Evolutionary conservation across 2,888 invertebrate species (phyloP).

Genomic region (Trachelus troglodyta): DNA sequence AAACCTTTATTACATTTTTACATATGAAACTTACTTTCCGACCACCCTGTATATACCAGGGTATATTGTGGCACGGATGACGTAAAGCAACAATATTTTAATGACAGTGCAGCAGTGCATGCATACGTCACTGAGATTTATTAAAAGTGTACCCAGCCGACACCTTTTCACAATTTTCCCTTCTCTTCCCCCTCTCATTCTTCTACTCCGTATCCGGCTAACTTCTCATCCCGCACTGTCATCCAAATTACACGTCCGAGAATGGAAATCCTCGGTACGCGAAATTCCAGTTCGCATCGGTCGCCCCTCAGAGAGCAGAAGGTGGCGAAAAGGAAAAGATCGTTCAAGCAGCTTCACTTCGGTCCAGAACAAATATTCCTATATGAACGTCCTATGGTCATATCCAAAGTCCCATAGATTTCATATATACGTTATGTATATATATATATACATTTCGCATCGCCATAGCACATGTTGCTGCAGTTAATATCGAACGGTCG

Average conservation of each 20-base stretch:
- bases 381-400: neutral
- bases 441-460: neutral
- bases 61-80: conserved; percentile 8
- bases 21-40: too few relatives aligned
- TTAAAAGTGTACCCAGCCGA: neutral
- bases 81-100: conserved; percentile 34
- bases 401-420: neutral
- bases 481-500: neutral
- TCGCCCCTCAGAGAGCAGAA: neutral
- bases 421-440: neutral
- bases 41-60: too few relatives aligned
- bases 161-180: neutral
- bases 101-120: conserved; percentile 17
- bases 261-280: neutral
- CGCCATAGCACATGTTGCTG: neutral
- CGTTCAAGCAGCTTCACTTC: neutral
- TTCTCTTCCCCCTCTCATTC: neutral
- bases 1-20: too few relatives aligned
- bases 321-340: neutral
- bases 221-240: neutral
- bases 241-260: neutral
- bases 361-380: neutral
- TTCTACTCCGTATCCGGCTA: neutral
- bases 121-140: neutral
- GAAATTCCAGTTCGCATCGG: neutral